A percentile compares a stretch with the other conserved stretches of the same genome.
Conservation (phyloP, 2,113 vertebrate species). For the Cinclus cinclus region DNA sequence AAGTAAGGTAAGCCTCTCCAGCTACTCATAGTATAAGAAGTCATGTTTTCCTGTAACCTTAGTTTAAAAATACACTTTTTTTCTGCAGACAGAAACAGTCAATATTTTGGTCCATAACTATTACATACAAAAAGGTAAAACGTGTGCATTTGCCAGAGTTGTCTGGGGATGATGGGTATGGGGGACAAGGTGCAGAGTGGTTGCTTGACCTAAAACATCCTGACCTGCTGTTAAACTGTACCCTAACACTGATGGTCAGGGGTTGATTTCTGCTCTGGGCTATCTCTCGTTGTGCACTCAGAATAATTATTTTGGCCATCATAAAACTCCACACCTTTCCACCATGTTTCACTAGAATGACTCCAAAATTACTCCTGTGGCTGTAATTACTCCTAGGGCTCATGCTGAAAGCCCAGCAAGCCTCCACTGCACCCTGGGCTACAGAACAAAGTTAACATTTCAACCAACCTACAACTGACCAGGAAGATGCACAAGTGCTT, state of each 20-base stretch:
- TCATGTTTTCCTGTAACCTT: neutral
- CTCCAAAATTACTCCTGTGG: neutral
- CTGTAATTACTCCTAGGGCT: neutral
- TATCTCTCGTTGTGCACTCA: neutral
- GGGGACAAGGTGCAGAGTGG: neutral
- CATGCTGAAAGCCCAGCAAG: neutral
- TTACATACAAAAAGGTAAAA: neutral
- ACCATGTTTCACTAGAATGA: rapidly evolving
- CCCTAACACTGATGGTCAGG: rapidly evolving
- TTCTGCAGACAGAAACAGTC: neutral
- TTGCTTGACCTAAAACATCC: no score
- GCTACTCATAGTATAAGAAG: neutral
- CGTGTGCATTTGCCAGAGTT: neutral
- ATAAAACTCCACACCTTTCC: neutral
- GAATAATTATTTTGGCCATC: neutral
- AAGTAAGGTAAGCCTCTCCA: constrained; percentile 38
- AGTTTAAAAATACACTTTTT: neutral
- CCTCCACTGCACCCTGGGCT: neutral
- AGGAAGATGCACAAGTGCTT: neutral
- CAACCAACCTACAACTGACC: neutral
- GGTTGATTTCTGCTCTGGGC: neutral
- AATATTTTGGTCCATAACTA: neutral
- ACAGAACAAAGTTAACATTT: neutral
- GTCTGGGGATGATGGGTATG: neutral
- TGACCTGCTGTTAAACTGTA: neutral